These are phyloP conservation scores for Centropus unirufus DNA, from an alignment of 2,113 vertebrate genomes.

Conservation along the genomic window DNA sequence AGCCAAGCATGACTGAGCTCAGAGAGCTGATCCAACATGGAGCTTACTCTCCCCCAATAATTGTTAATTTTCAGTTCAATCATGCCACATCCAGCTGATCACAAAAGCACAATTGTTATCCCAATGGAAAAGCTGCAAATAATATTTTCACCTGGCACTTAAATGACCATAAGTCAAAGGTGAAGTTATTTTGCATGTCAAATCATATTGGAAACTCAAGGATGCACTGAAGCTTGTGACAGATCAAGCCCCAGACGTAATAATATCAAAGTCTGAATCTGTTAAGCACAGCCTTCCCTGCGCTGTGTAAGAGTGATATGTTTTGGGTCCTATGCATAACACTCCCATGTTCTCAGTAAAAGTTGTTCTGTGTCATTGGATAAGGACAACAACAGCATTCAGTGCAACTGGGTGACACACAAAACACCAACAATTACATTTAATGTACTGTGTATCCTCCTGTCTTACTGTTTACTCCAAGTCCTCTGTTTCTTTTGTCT, in stretches of 20 bases:
- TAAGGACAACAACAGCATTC: neutral
- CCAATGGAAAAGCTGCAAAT: neutral
- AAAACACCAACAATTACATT: neutral
- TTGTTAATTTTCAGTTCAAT: neutral
- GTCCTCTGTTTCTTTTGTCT: neutral
- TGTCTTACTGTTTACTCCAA: neutral
- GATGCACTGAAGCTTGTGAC: neutral
- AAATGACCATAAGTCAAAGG: neutral
- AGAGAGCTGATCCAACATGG: neutral
- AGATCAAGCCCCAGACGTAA: neutral
- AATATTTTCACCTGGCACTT: neutral
- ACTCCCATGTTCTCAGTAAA: neutral
- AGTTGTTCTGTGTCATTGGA: neutral
- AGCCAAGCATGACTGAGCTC: neutral
- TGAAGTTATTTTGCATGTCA: neutral
- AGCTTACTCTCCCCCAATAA: neutral
- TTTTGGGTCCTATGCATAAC: neutral
- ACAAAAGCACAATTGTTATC: neutral
- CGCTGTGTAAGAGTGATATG: neutral
- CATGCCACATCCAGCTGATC: neutral
- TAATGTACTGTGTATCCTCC: neutral
- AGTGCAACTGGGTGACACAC: neutral
- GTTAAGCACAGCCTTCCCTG: neutral
- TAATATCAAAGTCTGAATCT: neutral
- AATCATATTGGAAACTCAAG: neutral